A percentile compares a stretch with the other conserved stretches of the same genome.
These are phyloP conservation scores for Acrobasis repandana DNA, from an alignment of 2,888 invertebrate species.

Conservation along the genomic window DNA sequence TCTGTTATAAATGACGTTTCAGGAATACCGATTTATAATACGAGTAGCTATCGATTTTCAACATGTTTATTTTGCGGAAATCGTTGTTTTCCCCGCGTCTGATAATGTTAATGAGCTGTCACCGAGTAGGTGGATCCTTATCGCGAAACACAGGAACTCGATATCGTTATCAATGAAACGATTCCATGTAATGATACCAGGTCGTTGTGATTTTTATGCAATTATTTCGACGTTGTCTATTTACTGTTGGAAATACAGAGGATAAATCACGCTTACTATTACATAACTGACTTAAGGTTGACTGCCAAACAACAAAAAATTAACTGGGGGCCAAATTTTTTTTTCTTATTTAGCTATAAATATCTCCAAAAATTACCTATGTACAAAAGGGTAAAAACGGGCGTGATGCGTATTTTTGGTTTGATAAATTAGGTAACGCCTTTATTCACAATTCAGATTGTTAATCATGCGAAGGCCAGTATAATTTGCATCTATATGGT, in stretches of 20 bases:
- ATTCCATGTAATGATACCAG: constrained; percentile 24
- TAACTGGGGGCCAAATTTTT: too few species aligned
- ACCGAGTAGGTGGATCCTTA: constrained; percentile 30
- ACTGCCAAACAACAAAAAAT: too few species aligned
- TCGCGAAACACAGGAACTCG: constrained; percentile 31
- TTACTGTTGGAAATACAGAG: too few species aligned
- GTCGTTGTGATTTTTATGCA: constrained; percentile 6
- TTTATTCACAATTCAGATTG: background rate
- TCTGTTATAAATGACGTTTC: background rate
- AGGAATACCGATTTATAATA: background rate
- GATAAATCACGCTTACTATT: too few species aligned
- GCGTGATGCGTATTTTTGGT: too few species aligned
- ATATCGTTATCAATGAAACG: constrained; percentile 30
- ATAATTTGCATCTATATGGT: background rate
- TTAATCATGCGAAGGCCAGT: constrained; percentile 8
- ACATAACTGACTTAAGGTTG: too few species aligned
- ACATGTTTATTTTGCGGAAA: background rate
- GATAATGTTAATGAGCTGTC: constrained; percentile 20
- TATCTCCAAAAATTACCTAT: too few species aligned
- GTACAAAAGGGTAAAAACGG: too few species aligned
- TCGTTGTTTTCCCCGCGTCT: constrained; percentile 5
- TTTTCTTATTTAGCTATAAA: too few species aligned
- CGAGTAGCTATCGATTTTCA: background rate
- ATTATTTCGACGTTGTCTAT: background rate
- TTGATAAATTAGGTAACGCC: background rate